Base-by-base conservation (phyloP, 2,797 vertebrate genomes). In the Synanceia verrucosa region DNA sequence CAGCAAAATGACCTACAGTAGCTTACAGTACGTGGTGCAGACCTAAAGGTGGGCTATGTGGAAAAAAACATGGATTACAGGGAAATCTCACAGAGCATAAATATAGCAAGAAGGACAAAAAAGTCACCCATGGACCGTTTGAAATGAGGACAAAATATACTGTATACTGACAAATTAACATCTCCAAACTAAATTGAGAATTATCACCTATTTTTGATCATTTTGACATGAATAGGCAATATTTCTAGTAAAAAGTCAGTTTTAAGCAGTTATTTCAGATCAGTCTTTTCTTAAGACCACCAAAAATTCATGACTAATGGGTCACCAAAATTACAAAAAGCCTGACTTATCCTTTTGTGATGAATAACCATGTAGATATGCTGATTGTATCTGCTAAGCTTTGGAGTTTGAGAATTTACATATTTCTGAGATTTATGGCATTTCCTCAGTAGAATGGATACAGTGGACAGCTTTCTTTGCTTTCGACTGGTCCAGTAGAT, bases 61-160 rank as follows among this genome's bases (percentile, higher is more conserved):
- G 60, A 65, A 57, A 29, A 65, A 56, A 37, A 31, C 41, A 44
- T 8, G 51, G 26, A 53, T 71, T 62, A 65, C 36, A 65, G 46
- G 43, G 37, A 52, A 47, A 58, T 66, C 19, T 62, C 62, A 26
- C 11, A 39, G 19, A 65, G 48, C 21, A 51, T 24, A 56, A 50
- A 71, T 59, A 50, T n/a, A 23, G 16, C 13, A 52, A 33, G 6
- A 52, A 19, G 36, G 8, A 39, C 13, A 39, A 66, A 12, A 44
- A 29, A 37, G 31, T 50, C 14, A 55, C 23, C 19, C 39, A 21
- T n/a, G 18, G 28, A 19, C 43, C 52, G 28, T 50, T 18, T 34
- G 12, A 72, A 43, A 31, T 26, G 4, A 60, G 37, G 21, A 65
- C n/a, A 67, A 56, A 39, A 61, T 65, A 60, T 55, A 1, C 9